These are phyloP conservation scores for Aleiodes sp. DNA, from an alignment of 1,140 invertebrate species.

Conservation along the genomic window DNA sequence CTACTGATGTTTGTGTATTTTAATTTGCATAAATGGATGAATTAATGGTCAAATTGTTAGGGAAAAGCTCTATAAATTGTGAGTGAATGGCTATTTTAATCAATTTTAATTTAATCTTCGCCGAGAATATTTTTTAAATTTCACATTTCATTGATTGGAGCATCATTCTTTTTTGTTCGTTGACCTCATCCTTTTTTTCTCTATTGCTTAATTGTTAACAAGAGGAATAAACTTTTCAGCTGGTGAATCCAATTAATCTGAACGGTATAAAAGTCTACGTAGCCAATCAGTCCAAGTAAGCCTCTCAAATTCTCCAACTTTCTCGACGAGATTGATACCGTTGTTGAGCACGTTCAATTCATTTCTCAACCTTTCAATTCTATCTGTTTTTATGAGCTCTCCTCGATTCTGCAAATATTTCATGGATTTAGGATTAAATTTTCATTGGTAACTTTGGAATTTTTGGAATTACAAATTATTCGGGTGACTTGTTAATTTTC, in stretches of 20 bases:
- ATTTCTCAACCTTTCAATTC: background rate
- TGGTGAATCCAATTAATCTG: conserved; percentile 21
- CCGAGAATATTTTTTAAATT: too few relatives aligned
- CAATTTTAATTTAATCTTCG: too few relatives aligned
- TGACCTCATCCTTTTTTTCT: too few relatives aligned
- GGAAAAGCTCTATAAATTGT: background rate
- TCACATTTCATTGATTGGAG: too few relatives aligned
- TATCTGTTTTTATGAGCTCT: background rate
- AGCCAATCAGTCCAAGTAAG: conserved; percentile 29
- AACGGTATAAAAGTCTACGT: conserved; percentile 22
- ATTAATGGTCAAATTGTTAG: background rate
- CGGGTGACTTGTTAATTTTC: too few relatives aligned
- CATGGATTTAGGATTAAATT: too few relatives aligned
- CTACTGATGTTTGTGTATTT: too few relatives aligned
- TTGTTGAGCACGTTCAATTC: conserved; percentile 6
- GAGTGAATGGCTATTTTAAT: too few relatives aligned
- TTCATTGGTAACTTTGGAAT: too few relatives aligned
- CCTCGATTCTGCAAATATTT: conserved; percentile 2
- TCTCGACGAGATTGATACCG: conserved; percentile 18
- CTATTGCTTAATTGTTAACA: too few relatives aligned
- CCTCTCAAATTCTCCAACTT: conserved; percentile 10
- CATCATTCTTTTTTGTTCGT: too few relatives aligned
- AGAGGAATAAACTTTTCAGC: background rate
- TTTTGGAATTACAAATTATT: too few relatives aligned
- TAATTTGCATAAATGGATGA: background rate